phyloP scores from a whole-genome alignment of 1,140 invertebrate species.

The Drosophila azteca region DNA sequence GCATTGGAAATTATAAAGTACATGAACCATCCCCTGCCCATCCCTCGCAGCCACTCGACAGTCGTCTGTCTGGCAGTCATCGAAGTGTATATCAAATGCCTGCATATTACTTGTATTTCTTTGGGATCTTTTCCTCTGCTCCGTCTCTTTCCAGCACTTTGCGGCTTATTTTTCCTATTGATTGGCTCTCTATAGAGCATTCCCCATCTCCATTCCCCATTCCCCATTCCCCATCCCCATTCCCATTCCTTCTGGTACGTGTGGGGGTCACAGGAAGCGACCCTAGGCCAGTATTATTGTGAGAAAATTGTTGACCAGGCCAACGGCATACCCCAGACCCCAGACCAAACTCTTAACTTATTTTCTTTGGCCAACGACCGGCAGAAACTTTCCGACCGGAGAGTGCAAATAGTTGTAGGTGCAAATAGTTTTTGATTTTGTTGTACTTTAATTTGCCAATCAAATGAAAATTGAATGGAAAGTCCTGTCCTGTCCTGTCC shows the following conservation, averaged over 20 bases:
- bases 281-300: conserved; percentile 44
- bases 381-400: conserved; percentile 37
- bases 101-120: conserved; percentile 70
- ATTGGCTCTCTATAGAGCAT: conserved; percentile 49
- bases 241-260: conserved; percentile 35
- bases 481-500: background rate
- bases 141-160: conserved; percentile 12
- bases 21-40: conserved; percentile 24
- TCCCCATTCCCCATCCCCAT: background rate
- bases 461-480: conserved; percentile 52
- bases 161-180: conserved; percentile 62
- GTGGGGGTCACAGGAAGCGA: conserved; percentile 72
- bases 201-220: background rate
- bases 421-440: conserved; percentile 44
- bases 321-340: conserved; percentile 6
- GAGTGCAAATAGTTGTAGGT: conserved; percentile 56
- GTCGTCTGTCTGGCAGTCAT: conserved; percentile 26
- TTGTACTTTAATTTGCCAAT: conserved; percentile 57
- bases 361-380: conserved; percentile 30
- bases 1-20: conserved; percentile 67
- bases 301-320: conserved; percentile 54
- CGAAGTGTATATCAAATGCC: conserved; percentile 66
- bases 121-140: conserved; percentile 14
- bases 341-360: background rate
- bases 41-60: background rate